phyloP scores from a whole-genome alignment of 2,113 vertebrate species.

The Sceloporus undulatus region DNA sequence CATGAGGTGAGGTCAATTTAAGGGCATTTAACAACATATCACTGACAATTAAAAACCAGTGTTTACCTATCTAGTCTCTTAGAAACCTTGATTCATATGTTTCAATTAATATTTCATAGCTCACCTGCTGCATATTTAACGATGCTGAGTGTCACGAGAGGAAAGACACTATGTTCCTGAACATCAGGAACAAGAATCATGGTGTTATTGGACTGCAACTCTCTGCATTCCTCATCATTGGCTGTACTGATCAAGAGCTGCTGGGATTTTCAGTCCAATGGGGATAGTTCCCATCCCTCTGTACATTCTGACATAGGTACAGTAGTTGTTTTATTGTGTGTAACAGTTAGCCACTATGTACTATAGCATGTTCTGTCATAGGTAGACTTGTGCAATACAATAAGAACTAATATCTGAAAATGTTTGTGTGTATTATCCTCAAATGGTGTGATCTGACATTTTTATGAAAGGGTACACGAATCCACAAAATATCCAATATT shows the following conservation, averaged over 20 bases:
- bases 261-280: no score
- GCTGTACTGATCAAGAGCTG: no score
- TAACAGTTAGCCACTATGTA: not conserved
- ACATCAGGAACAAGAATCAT: not conserved
- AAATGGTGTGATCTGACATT: not conserved
- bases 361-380: not conserved
- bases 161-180: not conserved
- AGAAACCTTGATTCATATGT: not conserved
- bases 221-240: no score
- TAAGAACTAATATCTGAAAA: not conserved
- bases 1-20: no score
- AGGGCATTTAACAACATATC: no score
- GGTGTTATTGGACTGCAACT: no score
- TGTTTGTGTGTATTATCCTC: not conserved
- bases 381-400: not conserved
- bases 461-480: not conserved
- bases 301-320: not conserved
- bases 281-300: no score
- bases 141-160: not conserved
- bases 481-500: not conserved
- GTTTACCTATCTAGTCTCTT: not conserved
- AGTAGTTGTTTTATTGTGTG: not conserved
- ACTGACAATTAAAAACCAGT: not conserved
- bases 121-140: not conserved
- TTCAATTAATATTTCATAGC: not conserved